Percentiles rank a stretch among this genome's conserved stretches.
phyloP scores from a whole-genome alignment of 2,888 invertebrate species.

The Exephanes ischioxanthus region DNA sequence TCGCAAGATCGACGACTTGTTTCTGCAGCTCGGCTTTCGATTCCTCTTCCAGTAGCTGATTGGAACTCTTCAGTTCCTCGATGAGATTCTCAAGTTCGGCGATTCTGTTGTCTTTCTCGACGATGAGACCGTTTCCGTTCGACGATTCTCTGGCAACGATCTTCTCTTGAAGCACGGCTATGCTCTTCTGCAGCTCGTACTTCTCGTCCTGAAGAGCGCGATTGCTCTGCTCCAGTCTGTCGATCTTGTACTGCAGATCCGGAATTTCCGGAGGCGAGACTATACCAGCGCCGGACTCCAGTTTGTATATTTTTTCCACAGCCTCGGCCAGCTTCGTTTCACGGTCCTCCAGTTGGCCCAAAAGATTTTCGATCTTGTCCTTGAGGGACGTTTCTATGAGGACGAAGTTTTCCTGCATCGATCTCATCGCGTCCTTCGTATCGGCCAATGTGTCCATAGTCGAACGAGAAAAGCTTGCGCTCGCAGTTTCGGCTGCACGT shows the following conservation, averaged over 20 bases:
- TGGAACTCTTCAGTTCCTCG: slow-evolving; percentile 81
- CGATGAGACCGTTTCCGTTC: slow-evolving; percentile 73
- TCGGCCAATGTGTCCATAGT: slow-evolving; percentile 91
- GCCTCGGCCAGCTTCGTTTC: slow-evolving; percentile 86
- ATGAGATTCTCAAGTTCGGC: slow-evolving; percentile 83
- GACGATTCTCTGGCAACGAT: slow-evolving; percentile 74
- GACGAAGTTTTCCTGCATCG: slow-evolving; percentile 92
- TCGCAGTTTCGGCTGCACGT: slow-evolving; percentile 74
- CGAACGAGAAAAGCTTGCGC: slow-evolving; percentile 79
- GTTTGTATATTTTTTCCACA: slow-evolving; percentile 77
- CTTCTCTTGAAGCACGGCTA: slow-evolving; percentile 79
- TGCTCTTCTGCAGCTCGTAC: slow-evolving; percentile 79
- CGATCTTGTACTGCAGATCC: slow-evolving; percentile 76
- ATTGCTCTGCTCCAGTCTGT: slow-evolving; percentile 77
- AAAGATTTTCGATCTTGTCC: slow-evolving; percentile 88
- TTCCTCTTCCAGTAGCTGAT: slow-evolving; percentile 78
- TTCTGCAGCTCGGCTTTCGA: slow-evolving; percentile 78
- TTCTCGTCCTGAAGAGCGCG: slow-evolving; percentile 80
- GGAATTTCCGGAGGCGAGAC: slow-evolving; percentile 72
- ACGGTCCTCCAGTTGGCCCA: slow-evolving; percentile 86
- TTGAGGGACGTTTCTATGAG: slow-evolving; percentile 90
- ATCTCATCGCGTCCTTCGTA: slow-evolving; percentile 91
- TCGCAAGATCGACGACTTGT: slow-evolving; percentile 75
- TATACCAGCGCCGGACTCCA: slow-evolving; percentile 79
- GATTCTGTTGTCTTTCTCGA: slow-evolving; percentile 84